phyloP scores from a whole-genome alignment of 2,888 invertebrate genomes.

The Alviniconcha strummeri region DNA sequence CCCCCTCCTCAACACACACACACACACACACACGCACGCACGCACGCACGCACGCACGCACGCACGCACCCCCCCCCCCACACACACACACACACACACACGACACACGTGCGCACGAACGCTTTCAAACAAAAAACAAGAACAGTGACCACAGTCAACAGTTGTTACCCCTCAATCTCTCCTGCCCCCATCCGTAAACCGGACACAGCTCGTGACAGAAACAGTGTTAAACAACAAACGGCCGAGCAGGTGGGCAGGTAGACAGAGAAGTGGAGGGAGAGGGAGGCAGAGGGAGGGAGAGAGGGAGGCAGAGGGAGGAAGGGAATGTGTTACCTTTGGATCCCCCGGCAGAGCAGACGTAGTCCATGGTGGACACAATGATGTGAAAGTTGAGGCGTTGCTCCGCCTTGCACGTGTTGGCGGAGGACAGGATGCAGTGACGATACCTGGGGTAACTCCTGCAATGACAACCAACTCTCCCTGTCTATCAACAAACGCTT shows the following conservation, averaged over 20 bases:
- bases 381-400: background rate
- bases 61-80: background rate
- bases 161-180: background rate
- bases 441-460: conserved; percentile 9
- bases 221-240: no score
- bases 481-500: background rate
- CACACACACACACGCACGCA: background rate
- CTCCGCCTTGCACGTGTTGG: background rate
- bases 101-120: no score
- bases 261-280: background rate
- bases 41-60: background rate
- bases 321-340: background rate
- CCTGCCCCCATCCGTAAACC: background rate
- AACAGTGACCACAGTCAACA: no score
- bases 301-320: background rate
- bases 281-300: background rate
- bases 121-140: no score
- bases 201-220: no score
- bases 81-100: background rate
- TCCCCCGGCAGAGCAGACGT: background rate
- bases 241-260: background rate
- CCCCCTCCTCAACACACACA: background rate
- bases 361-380: background rate
- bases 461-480: background rate
- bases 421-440: background rate